phyloP scores from a whole-genome alignment of 2,797 vertebrate species.

The Brachyalestes nurse region DNA sequence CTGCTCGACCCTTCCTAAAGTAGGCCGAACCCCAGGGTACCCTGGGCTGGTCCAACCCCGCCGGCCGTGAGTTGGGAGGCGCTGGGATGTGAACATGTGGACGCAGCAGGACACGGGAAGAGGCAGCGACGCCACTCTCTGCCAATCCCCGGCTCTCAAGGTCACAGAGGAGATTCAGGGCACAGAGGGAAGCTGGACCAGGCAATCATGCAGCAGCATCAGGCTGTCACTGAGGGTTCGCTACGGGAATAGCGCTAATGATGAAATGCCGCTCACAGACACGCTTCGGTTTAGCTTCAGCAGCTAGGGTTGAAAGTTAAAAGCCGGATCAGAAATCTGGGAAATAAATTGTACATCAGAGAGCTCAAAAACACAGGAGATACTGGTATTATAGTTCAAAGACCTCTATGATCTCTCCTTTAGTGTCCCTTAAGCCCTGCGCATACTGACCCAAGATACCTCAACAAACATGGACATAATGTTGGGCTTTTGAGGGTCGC shows the following conservation, averaged over 20 bases:
- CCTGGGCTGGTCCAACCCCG: conserved; percentile 44
- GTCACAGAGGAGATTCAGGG: conserved; percentile 47
- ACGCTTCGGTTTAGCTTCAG: not conserved
- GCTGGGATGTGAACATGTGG: conserved; percentile 59
- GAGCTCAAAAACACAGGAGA: not conserved
- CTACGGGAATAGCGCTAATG: conserved; percentile 31
- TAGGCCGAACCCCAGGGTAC: conserved; percentile 46
- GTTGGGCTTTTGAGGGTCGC: not conserved
- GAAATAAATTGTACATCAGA: not conserved
- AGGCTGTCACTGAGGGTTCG: conserved; percentile 18
- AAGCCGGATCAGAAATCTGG: not conserved
- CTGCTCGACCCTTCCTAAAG: conserved; percentile 50
- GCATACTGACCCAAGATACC: not conserved
- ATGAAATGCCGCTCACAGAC: conserved; percentile 7
- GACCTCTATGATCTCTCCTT: not conserved
- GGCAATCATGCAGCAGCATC: conserved; percentile 8
- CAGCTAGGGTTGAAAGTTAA: not conserved
- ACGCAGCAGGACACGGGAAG: conserved; percentile 46
- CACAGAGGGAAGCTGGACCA: conserved; percentile 44
- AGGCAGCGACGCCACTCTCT: conserved; percentile 24
- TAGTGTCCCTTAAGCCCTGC: not conserved
- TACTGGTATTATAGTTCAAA: not conserved
- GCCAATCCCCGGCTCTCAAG: conserved; percentile 53
- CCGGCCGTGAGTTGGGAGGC: conserved; percentile 11
- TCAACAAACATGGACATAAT: not conserved